Conservation (phyloP, 2,888 invertebrate genomes). For the Agriopis marginaria region DNA sequence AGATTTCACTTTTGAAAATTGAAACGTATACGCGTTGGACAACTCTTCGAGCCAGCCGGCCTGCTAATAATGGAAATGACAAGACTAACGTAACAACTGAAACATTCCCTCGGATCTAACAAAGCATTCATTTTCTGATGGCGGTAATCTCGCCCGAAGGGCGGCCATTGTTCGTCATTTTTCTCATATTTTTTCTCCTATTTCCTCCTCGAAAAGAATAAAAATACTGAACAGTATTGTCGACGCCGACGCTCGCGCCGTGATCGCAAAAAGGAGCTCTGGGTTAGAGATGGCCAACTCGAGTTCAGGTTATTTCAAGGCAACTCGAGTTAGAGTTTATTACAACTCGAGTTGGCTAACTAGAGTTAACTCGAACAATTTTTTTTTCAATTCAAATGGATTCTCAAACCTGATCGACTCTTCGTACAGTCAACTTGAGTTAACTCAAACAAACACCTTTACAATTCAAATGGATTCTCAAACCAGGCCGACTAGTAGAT, state of each 20-base stretch:
- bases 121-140: conserved; percentile 86
- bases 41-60: conserved; percentile 62
- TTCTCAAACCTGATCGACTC: too few species aligned
- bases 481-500: too few species aligned
- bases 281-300: conserved; percentile 52
- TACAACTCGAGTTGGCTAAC: too few species aligned
- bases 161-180: conserved; percentile 83
- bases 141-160: conserved; percentile 85
- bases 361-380: too few species aligned
- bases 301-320: too few species aligned
- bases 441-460: too few species aligned
- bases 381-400: too few species aligned
- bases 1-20: conserved; percentile 59
- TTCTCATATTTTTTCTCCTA: conserved; percentile 75
- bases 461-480: too few species aligned
- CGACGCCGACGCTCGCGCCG: conserved; percentile 79
- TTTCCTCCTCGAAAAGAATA: conserved; percentile 81
- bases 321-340: too few species aligned
- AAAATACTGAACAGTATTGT: conserved; percentile 80
- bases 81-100: conserved; percentile 83
- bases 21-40: conserved; percentile 64
- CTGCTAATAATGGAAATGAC: conserved; percentile 77
- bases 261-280: conserved; percentile 79
- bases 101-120: conserved; percentile 79
- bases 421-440: too few species aligned